Conservation (phyloP, 2,113 vertebrate species). For the Dromiciops gliroides region DNA sequence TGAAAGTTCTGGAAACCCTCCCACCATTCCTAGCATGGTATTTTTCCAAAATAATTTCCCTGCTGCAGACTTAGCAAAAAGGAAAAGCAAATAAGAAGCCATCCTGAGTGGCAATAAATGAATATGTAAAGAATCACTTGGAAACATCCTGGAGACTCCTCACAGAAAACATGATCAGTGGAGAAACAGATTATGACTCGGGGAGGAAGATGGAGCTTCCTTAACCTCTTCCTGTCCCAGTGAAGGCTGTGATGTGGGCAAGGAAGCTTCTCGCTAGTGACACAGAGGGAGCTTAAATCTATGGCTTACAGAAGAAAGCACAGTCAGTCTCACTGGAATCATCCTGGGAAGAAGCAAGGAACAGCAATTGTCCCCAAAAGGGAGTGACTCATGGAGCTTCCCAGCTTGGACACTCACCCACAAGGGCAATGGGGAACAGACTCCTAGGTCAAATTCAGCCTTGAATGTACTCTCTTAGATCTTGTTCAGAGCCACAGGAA, state of each 20-base stretch:
- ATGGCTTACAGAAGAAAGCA: background rate
- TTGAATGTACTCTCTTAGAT: background rate
- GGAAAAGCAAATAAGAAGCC: constrained; percentile 56
- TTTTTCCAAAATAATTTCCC: constrained; percentile 58
- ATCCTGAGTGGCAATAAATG: background rate
- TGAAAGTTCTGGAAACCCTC: constrained; percentile 44
- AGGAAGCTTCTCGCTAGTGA: background rate
- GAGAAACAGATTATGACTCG: background rate
- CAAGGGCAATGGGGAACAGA: background rate
- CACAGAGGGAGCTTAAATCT: background rate
- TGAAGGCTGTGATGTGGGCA: background rate
- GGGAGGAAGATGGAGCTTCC: background rate
- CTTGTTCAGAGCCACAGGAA: background rate
- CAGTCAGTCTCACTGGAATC: background rate
- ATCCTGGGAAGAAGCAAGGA: background rate
- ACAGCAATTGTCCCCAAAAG: background rate
- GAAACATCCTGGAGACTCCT: constrained; percentile 4
- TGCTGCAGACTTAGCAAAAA: constrained; percentile 23
- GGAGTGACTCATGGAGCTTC: constrained; percentile 35
- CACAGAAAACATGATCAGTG: background rate
- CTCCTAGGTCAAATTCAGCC: rapidly evolving
- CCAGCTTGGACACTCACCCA: constrained; percentile 28
- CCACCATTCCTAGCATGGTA: constrained; percentile 33
- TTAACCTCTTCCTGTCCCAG: constrained; percentile 40
- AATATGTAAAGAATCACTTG: constrained; percentile 52